Conservation (phyloP, 2,113 vertebrate species). For the Siphamia tubifer region DNA sequence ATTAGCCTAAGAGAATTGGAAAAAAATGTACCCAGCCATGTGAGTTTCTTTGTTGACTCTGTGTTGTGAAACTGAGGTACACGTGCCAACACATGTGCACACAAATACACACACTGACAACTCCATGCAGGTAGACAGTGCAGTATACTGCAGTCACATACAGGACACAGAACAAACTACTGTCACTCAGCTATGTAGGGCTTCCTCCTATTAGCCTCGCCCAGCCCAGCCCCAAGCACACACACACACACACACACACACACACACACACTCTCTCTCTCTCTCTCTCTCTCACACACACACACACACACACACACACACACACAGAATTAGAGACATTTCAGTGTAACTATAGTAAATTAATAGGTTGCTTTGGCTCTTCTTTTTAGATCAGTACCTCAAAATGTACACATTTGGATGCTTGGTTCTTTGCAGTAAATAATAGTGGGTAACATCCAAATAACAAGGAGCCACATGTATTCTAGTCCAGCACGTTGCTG, state of each 20-base stretch:
- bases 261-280: too few species aligned
- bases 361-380: too few species aligned
- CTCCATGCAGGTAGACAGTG: slow-evolving; percentile 28
- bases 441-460: too few species aligned
- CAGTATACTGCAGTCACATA: neutral
- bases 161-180: slow-evolving; percentile 31
- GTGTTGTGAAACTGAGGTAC: slow-evolving; percentile 21
- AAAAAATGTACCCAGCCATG: neutral
- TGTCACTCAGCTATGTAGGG: slow-evolving; percentile 42
- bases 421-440: too few species aligned
- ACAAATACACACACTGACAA: neutral
- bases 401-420: neutral
- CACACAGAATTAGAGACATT: slow-evolving; percentile 1
- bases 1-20: too few species aligned
- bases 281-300: too few species aligned
- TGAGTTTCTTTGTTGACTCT: slow-evolving; percentile 43
- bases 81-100: slow-evolving; percentile 1
- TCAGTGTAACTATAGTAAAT: too few species aligned
- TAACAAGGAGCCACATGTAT: neutral
- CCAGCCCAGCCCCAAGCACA: neutral
- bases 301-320: too few species aligned
- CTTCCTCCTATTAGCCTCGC: slow-evolving; percentile 13
- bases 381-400: neutral
- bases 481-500: too few species aligned
- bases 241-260: slow-evolving; percentile 16